Evolutionary conservation across 2,113 vertebrate genomes (phyloP), one percentile per base, ranked within the genome.

Genomic region (Tilapia sparmanii): DNA sequence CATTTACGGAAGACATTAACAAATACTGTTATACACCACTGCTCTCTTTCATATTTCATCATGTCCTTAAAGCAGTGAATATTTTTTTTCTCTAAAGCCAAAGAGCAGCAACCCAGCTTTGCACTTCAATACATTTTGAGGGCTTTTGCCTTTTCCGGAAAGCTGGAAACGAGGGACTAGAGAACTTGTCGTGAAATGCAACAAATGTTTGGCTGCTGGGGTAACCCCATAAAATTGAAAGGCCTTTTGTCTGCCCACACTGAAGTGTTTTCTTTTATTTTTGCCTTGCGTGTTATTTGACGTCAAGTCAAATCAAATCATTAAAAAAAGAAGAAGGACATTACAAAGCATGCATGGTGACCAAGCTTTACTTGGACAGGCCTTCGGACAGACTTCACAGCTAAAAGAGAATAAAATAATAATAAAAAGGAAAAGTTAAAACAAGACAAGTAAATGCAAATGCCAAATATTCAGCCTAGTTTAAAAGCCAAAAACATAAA

Each of bases 401-500:
- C 6, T 76, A 47, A 78, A 50, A 45, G 3, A 18, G 16, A 78
- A 18, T 50, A 78, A 78, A 47, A 47, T 3, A 31, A 47, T 19
- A 42, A 42, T 26, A 73, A 26, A 26, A 73, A 73, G 40, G 12
- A 45, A 40, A 73, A 45, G 35, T 42, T 68, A 26, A 47, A 45
- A 47, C 5, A 26, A 1, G 35, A 40, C 68, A 71, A 71, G 68
- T 29, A 18, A 29, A 50, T 5, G 24, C 42, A 76, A 76, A 50
- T 31, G 71, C 16, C 16, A 78, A 31, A 50, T 31, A 78, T 31
- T 78, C 71, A 31, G 45, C 42, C 71, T 12, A 78, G 71, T 78
- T 78, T 50, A 78, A 50, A 78, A 78, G 42, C 42, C 71, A 78
- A 78, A 50, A 73, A 76, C 16, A 76, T 31, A 76, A 76, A 76